phyloP scores from a whole-genome alignment of 2,888 invertebrate species.

The Alloplasta piceator region DNA sequence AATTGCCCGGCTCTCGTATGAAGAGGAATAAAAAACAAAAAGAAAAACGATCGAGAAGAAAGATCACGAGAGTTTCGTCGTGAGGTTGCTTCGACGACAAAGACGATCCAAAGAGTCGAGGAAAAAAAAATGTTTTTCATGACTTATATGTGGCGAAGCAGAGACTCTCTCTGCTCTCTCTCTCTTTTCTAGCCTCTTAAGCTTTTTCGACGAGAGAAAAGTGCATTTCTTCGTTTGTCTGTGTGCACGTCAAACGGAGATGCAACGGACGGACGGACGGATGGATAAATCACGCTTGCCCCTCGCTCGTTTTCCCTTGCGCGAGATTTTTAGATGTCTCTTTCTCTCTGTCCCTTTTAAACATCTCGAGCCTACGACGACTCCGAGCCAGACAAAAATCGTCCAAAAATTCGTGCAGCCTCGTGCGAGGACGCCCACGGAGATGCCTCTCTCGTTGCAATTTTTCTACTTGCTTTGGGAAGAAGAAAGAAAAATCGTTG shows the following conservation, averaged over 20 bases:
- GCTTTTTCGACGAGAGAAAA: slow-evolving; percentile 16
- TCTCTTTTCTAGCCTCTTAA: slow-evolving; percentile 1
- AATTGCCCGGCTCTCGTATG: slow-evolving; percentile 58
- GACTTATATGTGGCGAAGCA: slow-evolving; percentile 36
- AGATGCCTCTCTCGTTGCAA: slow-evolving; percentile 53
- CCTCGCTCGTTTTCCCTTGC: slow-evolving; percentile 60
- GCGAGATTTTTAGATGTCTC: slow-evolving; percentile 46
- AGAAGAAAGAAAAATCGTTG: background rate
- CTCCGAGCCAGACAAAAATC: slow-evolving; percentile 77
- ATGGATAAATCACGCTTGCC: slow-evolving; percentile 76
- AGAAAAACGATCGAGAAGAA: slow-evolving; percentile 44
- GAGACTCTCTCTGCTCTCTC: slow-evolving; percentile 9
- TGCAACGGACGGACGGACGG: slow-evolving; percentile 64
- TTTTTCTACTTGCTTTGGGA: slow-evolving; percentile 21
- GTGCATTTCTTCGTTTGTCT: background rate
- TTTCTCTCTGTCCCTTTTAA: slow-evolving; percentile 53
- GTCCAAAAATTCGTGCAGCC: slow-evolving; percentile 73
- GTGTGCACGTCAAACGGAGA: slow-evolving; percentile 38
- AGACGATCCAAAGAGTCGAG: slow-evolving; percentile 55
- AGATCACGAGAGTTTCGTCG: slow-evolving; percentile 47
- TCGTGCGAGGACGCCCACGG: slow-evolving; percentile 69
- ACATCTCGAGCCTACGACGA: slow-evolving; percentile 45
- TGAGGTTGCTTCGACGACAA: slow-evolving; percentile 48
- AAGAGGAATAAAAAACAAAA: slow-evolving; percentile 22
- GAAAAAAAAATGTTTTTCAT: slow-evolving; percentile 31